Base-by-base conservation (phyloP, 2,797 vertebrate species). In the Tolypeutes matacus region DNA sequence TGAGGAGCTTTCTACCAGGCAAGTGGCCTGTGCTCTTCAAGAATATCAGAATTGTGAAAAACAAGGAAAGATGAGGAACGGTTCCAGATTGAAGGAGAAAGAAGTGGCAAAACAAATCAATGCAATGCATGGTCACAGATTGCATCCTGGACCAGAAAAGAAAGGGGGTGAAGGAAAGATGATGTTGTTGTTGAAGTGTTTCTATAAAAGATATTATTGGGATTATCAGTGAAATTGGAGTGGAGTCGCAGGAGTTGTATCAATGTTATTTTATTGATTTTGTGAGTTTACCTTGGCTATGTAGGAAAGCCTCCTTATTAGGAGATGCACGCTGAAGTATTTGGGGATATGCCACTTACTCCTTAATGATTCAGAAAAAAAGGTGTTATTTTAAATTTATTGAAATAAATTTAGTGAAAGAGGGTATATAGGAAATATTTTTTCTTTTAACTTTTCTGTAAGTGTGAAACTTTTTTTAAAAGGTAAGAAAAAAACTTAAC, bases 401-500 rank as follows among this genome's bases (percentile, higher is more conserved):
- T 62, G 65, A 82, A 89, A 93, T 5, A 49, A 83, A 88, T 6
- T 4, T 42, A 69, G n/a, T 89, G 64, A 94, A 88, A 86, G 36
- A 86, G 18, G 39, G 7, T 53, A 62, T 56, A 62, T 81, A 73
- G 36, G 12, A 86, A 91, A 56, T 75, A 4, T 76, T 69, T 64
- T 70, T 31, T 42, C 39, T 88, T 34, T 0, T 77, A 81, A 87
- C 69, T 88, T 93, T 93, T 82, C 77, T 85, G 0, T 49, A 86
- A 39, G n/a, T 80, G 17, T 92, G 51, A 89, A 94, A 77, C 94
- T 82, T 78, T 67, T 87, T 82, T 91, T 46, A 31, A 65, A 51
- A 65, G 14, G 1, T 64, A 83, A 65, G 73, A 56, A 89, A 94
- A 91, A 89, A 29, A 3, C 10, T 29, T 36, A 92, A 2, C 25